Evolutionary conservation across 2,113 vertebrate genomes (phyloP), one percentile per base, ranked within the genome.

Genomic region (Holacanthus passer): DNA sequence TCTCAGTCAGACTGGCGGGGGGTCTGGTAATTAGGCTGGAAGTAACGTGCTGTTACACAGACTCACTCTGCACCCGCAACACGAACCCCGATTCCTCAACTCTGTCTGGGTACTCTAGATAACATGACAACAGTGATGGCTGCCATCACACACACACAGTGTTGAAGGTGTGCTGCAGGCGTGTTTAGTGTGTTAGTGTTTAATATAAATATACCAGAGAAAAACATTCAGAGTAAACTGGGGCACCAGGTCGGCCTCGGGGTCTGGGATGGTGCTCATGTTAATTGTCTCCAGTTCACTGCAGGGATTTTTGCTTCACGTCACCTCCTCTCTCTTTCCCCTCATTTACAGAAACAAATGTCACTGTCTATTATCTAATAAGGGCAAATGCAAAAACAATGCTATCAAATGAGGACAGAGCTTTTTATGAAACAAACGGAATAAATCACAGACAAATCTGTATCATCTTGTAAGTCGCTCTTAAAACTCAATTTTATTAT

Each of bases 11-110:
- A 80, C 77, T 87, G 62, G 81, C 45, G 59, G 91, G 88, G 79
- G 83, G 73, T 87, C 74, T 87, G 91, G 72, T 92, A 93, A 95
- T 90, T 92, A 94, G 94, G 81, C 90, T 94, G 92, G 93, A 95
- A 96, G 89, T 95, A 95, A 96, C 77, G 50, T 55, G 88, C 35
- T 71, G 82, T 78, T 88, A 87, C 79, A 76, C 77, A 79, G 65
- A 73, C 55, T 76, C 59, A 45, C 68, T 39, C 65, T 58, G 50
- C 17, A 4, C 48, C 41, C 39, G 19, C 84, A 64, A 64, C 13
- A 66, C 70, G 52, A 77, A 50, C 73, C 76, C 72, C 55, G 47
- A 72, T 64, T 66, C 68, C 37, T 53, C 37, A 67, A 8, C 63
- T 66, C 47, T 76, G 66, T 14, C 32, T 81, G 37, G 45, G 45